Percentiles rank a stretch among this genome's conserved stretches.
These are phyloP conservation scores for Picus viridis DNA, from an alignment of 2,797 vertebrate genomes.

Conservation along the genomic window DNA sequence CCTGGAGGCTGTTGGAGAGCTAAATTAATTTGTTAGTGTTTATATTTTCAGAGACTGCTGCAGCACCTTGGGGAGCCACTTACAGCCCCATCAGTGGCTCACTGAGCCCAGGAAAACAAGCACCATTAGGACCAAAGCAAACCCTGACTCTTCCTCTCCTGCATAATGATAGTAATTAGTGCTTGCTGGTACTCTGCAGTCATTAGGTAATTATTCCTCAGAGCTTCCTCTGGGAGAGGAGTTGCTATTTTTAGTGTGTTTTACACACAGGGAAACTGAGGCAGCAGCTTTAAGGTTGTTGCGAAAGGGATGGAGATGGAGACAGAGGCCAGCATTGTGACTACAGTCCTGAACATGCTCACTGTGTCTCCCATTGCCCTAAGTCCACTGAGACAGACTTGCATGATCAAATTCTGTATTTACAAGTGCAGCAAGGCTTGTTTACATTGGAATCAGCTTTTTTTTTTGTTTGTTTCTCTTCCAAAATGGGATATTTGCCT, in stretches of 20 bases:
- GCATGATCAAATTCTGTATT: not conserved
- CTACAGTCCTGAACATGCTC: not conserved
- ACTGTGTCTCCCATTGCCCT: not conserved
- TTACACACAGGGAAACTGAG: constrained; percentile 30
- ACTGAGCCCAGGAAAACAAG: constrained; percentile 12
- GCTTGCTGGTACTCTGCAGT: not conserved
- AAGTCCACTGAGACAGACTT: not conserved
- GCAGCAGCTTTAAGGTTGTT: not conserved
- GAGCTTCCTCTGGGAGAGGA: not conserved
- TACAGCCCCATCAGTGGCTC: constrained; percentile 12
- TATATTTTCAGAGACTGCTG: not conserved
- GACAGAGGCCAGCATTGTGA: not conserved
- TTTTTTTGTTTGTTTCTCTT: not conserved
- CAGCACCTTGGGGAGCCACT: constrained; percentile 15
- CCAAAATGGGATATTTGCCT: not conserved
- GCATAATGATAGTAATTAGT: constrained; percentile 51
- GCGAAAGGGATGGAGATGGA: not conserved
- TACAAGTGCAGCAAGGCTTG: not conserved
- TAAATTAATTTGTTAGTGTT: constrained; percentile 33
- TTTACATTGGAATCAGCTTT: not conserved
- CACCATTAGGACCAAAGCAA: constrained; percentile 33
- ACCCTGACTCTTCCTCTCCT: not conserved
- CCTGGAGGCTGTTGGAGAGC: not conserved
- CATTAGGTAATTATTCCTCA: constrained; percentile 35
- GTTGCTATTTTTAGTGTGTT: not conserved